Evolutionary conservation across 2,113 vertebrate genomes (phyloP).

Genomic region (Gobiocypris rarus): DNA sequence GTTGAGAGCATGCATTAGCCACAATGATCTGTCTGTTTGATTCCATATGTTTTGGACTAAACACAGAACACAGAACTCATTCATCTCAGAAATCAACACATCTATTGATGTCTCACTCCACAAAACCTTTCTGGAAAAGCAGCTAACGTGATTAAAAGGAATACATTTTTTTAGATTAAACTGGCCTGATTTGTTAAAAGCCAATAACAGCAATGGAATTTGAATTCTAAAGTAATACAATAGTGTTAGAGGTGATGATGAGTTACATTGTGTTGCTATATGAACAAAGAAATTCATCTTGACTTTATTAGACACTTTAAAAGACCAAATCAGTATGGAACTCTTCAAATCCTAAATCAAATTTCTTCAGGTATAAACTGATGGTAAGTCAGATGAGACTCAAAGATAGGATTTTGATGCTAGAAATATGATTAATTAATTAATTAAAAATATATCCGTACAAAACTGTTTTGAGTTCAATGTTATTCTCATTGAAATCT

Average conservation of each 20-base stretch:
- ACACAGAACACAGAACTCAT: slow-evolving; percentile 12
- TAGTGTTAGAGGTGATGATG: background rate
- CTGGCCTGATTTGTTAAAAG: background rate
- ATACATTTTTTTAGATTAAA: slow-evolving; percentile 4
- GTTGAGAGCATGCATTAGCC: slow-evolving; percentile 8
- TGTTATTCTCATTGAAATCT: background rate
- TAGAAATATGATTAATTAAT: background rate
- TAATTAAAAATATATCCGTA: background rate
- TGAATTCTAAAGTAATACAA: background rate
- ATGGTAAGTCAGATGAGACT: background rate
- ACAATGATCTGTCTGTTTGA: slow-evolving; percentile 34
- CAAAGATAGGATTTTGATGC: background rate
- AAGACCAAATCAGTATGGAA: background rate
- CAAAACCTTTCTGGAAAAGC: slow-evolving; percentile 5
- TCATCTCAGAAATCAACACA: slow-evolving; percentile 16
- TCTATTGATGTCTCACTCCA: background rate
- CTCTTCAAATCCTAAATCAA: background rate
- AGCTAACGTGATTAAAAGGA: background rate
- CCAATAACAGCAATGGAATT: background rate
- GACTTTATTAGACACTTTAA: background rate
- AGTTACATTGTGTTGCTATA: background rate
- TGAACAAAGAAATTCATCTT: background rate
- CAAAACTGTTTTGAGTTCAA: background rate
- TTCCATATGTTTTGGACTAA: slow-evolving; percentile 35
- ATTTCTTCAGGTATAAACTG: background rate